Evolutionary conservation across 2,888 invertebrate genomes (phyloP), one percentile per base, ranked within the genome.

Genomic region (Podotricha telesiphe): DNA sequence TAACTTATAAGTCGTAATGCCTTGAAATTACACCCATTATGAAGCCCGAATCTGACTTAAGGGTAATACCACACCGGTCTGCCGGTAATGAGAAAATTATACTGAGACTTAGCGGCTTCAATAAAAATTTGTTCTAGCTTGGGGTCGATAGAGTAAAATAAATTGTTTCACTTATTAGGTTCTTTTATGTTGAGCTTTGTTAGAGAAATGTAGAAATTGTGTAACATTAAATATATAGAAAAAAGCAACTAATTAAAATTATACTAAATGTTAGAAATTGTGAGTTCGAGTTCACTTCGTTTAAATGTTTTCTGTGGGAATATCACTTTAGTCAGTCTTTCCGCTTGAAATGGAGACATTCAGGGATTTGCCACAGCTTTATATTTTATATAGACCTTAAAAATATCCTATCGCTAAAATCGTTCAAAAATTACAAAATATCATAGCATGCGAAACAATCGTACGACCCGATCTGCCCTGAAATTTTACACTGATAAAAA

Each of bases 11-110:
- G 64, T 51, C 61, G 63, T 68, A 63, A 68, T 72, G 76, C 76
- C 72, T 76, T 78, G 79, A 86, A 87, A 87, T 85, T 84, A 81
- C 82, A 74, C 73, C 72, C 71, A 81, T 82, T 81, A 84, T 79
- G 80, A 80, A 66, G 73, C 71, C 78, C 81, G 82, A 79, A 80
- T 82, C 80, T 77, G 83, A 80, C 82, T 83, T 84, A 84, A 81
- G 80, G 79, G 81, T 81, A 82, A 82, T 78, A 73, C 78, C 76
- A 73, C 77, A 74, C 70, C 73, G 73, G 68, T 78, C 69, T 77
- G 78, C 73, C 73, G 70, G 80, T 88, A 91, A 92, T 86, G 91
- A 88, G 86, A 86, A 91, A 91, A 92, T 92, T 92, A 92, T 92
- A 84, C 92, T 79, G 79, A 80, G 91, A 80, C 90, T 91, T 91